Conservation (phyloP, 2,113 vertebrate genomes). For the Tragelaphus buxtoni region DNA sequence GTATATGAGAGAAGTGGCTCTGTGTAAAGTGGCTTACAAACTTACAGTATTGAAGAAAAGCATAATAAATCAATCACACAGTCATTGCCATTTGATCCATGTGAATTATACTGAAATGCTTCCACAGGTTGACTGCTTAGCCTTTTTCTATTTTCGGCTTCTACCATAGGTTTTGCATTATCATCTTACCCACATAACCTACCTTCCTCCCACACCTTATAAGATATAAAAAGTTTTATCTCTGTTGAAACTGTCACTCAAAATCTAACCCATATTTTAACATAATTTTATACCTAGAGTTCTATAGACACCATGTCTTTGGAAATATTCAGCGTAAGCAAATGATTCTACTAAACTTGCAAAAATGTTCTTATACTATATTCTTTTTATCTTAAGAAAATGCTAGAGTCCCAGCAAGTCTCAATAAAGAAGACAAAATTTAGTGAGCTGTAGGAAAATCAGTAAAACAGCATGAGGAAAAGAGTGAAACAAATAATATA, state of each 20-base stretch:
- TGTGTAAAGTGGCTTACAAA: not conserved
- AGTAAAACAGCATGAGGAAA: not conserved
- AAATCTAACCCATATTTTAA: not conserved
- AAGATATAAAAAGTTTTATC: not conserved
- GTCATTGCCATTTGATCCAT: not conserved
- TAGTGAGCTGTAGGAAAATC: not conserved
- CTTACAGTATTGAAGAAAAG: not conserved
- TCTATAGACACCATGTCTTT: not conserved
- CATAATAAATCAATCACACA: not conserved
- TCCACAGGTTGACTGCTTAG: not conserved
- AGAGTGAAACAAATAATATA: not conserved
- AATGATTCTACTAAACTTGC: not conserved
- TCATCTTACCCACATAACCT: not conserved
- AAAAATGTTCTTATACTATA: not conserved
- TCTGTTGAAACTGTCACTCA: not conserved
- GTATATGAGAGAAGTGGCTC: not conserved
- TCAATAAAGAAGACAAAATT: not conserved
- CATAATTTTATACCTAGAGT: not conserved
- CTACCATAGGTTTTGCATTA: not conserved
- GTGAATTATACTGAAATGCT: not conserved
- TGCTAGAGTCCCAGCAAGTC: not conserved
- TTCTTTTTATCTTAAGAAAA: not conserved
- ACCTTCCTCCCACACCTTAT: not conserved
- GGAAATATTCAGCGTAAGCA: not conserved
- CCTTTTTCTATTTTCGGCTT: not conserved